phyloP scores from a whole-genome alignment of 2,797 vertebrate genomes.

The Periparus ater region DNA sequence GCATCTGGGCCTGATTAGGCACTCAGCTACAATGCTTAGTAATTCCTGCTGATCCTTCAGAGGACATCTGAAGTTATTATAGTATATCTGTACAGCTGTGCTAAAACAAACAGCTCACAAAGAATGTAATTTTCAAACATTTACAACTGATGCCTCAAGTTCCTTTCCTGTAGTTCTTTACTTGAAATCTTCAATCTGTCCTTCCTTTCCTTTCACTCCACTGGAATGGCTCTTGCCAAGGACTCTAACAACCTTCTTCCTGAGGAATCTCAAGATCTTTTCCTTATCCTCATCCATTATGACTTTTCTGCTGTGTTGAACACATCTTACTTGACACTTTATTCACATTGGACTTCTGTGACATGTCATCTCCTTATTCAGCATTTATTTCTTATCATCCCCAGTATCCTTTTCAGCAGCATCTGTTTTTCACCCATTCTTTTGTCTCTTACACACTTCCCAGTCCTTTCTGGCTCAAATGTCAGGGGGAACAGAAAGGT shows the following conservation, averaged over 20 bases:
- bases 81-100: slow-evolving; percentile 59
- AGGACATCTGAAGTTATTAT: slow-evolving; percentile 46
- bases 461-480: not conserved
- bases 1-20: slow-evolving; percentile 11
- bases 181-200: slow-evolving; percentile 62
- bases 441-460: not conserved
- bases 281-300: not conserved
- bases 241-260: slow-evolving; percentile 4
- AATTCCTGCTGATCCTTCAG: slow-evolving; percentile 29
- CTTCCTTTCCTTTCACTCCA: slow-evolving; percentile 16
- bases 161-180: slow-evolving; percentile 54
- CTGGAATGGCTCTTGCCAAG: not conserved
- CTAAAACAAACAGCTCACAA: slow-evolving; percentile 66
- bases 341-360: not conserved
- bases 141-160: slow-evolving; percentile 55
- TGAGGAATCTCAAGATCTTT: slow-evolving; percentile 12
- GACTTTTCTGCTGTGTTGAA: not conserved
- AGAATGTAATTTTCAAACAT: slow-evolving; percentile 68
- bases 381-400: not conserved
- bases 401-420: not conserved
- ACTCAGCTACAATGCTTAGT: not conserved
- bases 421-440: not conserved
- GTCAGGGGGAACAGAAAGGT: not conserved
- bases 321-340: not conserved
- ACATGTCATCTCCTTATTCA: not conserved